Conservation (phyloP, 2,797 vertebrate species). For the Coreius guichenoti region DNA sequence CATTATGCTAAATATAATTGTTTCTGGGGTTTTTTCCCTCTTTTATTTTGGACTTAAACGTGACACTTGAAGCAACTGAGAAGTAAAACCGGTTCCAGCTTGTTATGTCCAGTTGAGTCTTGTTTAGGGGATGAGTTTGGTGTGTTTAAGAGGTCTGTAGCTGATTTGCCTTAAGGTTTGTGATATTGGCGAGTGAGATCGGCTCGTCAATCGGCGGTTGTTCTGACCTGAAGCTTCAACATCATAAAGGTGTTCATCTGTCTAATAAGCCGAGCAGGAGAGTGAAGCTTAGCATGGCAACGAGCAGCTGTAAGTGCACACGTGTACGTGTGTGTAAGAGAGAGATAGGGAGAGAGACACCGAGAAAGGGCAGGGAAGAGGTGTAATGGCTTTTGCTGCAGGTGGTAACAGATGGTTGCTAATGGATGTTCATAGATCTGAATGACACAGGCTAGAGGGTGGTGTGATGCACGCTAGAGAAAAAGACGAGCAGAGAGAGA, state of each 20-base stretch:
- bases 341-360: constrained; percentile 9
- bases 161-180: constrained; percentile 57
- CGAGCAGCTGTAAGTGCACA: constrained; percentile 43
- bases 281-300: constrained; percentile 31
- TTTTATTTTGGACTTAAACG: background rate
- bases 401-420: constrained; percentile 86
- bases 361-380: constrained; percentile 25
- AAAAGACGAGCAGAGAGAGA: constrained; percentile 5
- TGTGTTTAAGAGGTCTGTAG: background rate
- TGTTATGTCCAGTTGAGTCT: constrained; percentile 32
- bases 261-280: constrained; percentile 38
- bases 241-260: constrained; percentile 50
- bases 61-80: background rate
- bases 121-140: background rate
- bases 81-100: background rate
- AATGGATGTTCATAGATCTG: constrained; percentile 87
- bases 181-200: background rate
- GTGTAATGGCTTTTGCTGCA: constrained; percentile 78
- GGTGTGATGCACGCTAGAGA: constrained; percentile 24
- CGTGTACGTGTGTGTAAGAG: constrained; percentile 1
- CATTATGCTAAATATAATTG: background rate
- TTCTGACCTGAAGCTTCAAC: constrained; percentile 42
- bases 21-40: background rate
- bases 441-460: constrained; percentile 78
- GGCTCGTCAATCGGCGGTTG: background rate